phyloP scores from a whole-genome alignment of 2,113 vertebrate genomes.

The Rutilus rutilus region DNA sequence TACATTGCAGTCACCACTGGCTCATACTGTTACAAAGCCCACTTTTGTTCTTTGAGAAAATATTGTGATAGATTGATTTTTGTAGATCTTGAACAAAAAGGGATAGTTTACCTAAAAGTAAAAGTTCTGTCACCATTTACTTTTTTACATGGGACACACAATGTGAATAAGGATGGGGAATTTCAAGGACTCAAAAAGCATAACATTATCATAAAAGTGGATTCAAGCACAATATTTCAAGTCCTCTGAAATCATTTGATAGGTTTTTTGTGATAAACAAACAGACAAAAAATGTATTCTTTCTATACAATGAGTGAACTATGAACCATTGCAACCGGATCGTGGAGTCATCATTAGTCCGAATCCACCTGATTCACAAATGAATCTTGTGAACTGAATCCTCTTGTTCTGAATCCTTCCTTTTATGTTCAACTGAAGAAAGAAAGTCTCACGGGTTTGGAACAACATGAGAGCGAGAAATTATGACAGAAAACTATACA shows the following conservation, averaged over 20 bases:
- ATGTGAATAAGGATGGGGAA: not conserved
- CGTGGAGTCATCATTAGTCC: not conserved
- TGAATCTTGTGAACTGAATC: not conserved
- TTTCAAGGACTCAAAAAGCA: not conserved
- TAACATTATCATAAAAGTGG: not conserved
- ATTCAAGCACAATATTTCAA: not conserved
- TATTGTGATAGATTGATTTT: slow-evolving; percentile 9
- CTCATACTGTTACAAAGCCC: not conserved
- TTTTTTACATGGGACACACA: not conserved
- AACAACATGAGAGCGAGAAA: not conserved
- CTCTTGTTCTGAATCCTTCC: not conserved
- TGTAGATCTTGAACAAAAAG: not conserved
- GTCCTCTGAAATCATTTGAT: not conserved
- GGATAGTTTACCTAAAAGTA: not conserved
- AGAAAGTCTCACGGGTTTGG: not conserved
- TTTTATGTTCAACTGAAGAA: not conserved
- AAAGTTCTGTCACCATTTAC: not conserved
- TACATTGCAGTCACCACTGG: not conserved
- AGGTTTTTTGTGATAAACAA: not conserved
- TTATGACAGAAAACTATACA: not conserved
- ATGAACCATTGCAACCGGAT: too few relatives aligned
- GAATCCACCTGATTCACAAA: not conserved
- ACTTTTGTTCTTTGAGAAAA: slow-evolving; percentile 21
- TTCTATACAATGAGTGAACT: too few relatives aligned
- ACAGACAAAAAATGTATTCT: too few relatives aligned